Conservation (phyloP, 2,888 invertebrate species). For the Pseudoips prasinana region DNA sequence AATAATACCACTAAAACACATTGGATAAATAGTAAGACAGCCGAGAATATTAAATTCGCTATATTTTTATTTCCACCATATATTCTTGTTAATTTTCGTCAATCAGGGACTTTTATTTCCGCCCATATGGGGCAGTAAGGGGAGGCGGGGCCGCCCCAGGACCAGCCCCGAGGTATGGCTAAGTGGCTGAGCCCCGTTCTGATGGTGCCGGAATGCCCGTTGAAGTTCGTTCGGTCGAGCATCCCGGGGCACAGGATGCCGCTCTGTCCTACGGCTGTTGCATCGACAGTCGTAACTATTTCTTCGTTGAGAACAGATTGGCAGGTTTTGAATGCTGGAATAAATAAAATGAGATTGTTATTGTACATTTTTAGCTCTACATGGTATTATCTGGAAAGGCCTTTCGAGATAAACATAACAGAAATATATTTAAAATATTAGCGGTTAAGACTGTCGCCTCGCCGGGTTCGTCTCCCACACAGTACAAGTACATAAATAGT, state of each 20-base stretch:
- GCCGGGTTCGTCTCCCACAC: too few relatives aligned
- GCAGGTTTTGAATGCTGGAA: slow-evolving; percentile 61
- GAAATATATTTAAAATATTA: too few relatives aligned
- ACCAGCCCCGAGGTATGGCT: slow-evolving; percentile 92
- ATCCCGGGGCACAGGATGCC: slow-evolving; percentile 54
- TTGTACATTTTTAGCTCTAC: too few relatives aligned
- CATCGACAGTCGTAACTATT: slow-evolving; percentile 57
- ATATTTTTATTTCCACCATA: slow-evolving; percentile 30
- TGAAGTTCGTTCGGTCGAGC: slow-evolving; percentile 56
- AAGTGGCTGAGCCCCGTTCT: slow-evolving; percentile 87
- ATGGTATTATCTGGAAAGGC: too few relatives aligned
- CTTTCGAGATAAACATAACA: too few relatives aligned
- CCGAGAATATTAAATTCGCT: slow-evolving; percentile 35
- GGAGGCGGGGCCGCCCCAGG: slow-evolving; percentile 90
- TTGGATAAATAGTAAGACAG: slow-evolving; percentile 43
- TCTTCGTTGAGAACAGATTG: slow-evolving; percentile 59
- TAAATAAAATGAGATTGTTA: slow-evolving; percentile 1
- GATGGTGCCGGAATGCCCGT: slow-evolving; percentile 84
- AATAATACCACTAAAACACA: slow-evolving; percentile 41
- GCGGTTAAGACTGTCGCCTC: too few relatives aligned
- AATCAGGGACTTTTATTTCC: slow-evolving; percentile 81
- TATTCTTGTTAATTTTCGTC: slow-evolving; percentile 42
- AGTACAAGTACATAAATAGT: too few relatives aligned
- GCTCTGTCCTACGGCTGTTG: slow-evolving; percentile 49
- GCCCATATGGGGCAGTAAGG: slow-evolving; percentile 89